Evolutionary conservation across 2,797 vertebrate genomes (phyloP).

Genomic region (Prionace glauca): DNA sequence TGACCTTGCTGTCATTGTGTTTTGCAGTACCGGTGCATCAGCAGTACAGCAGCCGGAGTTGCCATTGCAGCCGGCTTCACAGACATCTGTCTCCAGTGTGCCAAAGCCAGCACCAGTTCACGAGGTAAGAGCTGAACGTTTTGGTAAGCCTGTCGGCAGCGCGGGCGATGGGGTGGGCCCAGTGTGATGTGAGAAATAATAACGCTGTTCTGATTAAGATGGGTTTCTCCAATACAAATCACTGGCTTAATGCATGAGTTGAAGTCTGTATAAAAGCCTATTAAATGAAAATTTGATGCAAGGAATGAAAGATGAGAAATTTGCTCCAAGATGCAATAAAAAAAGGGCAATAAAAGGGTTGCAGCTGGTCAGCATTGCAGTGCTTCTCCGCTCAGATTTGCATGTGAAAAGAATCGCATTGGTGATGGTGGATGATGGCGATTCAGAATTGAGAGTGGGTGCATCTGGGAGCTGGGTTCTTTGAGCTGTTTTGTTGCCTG

Average conservation of each 20-base stretch:
- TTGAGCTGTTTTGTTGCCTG: background rate
- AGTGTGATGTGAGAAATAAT: background rate
- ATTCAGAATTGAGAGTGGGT: background rate
- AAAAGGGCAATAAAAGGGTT: background rate
- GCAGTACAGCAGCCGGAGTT: constrained; percentile 92
- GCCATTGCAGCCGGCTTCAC: constrained; percentile 95
- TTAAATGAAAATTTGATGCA: background rate
- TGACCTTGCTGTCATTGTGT: background rate
- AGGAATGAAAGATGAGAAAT: background rate
- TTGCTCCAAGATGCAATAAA: background rate
- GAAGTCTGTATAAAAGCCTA: background rate
- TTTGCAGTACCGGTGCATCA: constrained; percentile 84
- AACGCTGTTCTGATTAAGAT: background rate
- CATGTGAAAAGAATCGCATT: background rate
- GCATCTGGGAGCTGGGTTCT: background rate
- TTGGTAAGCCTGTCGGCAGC: background rate
- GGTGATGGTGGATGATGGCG: background rate
- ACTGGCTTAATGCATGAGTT: background rate
- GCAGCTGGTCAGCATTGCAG: background rate
- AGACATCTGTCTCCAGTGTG: constrained; percentile 99
- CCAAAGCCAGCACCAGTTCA: constrained; percentile 88
- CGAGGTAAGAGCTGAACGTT: constrained; percentile 66
- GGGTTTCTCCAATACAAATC: background rate
- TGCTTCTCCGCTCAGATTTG: background rate
- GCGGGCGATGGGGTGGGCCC: background rate